Evolutionary conservation across 2,888 invertebrate species (phyloP), one percentile per base, ranked within the genome.

Genomic region (Mantis religiosa): DNA sequence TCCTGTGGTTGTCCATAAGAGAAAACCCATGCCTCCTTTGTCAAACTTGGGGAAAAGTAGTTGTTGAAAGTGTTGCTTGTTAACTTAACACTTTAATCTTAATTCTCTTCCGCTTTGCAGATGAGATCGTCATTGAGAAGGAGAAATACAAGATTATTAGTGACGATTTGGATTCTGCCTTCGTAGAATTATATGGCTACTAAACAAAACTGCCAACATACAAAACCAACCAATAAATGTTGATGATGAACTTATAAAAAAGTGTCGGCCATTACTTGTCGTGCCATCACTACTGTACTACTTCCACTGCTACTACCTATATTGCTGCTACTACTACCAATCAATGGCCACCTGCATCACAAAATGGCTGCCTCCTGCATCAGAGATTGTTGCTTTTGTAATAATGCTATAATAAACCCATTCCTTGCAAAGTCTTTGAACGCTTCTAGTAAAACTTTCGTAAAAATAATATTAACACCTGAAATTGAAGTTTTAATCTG

Each of bases 141-240:
- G 99, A 99, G 95, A 98, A 98, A 94, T 99, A 99, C 98, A 99
- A 99, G 96, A 97, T 98, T 95, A 99, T 99, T 95, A 99, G 99
- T 95, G 99, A 99, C 96, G 99, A 99, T 94, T 96, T 99, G 96
- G 99, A 99, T 95, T 97, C 98, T 93, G 99, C 99, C 93, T 99
- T 99, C 95, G 98, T 98, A 95, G 98, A 98, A 93, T 93, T 95
- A 92, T 95, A 95, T 92, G 95, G 95, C 92, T 95, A 94, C 93
- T 95, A 94, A 94, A 92, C 90, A 90, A 71, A 88, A 89, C 85
- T 27, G 88, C 54, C 88, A 83, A 85, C 87, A 88, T 71, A 82
- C 86, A 81, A 83, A 88, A 89, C 84, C 86, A 88, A 89, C 85
- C 87, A 90, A 86, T 88, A 88, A 90, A 89, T 84, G 83, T 87